Conservation (phyloP, 1,140 invertebrate species). For the Drosophila gunungcola region DNA sequence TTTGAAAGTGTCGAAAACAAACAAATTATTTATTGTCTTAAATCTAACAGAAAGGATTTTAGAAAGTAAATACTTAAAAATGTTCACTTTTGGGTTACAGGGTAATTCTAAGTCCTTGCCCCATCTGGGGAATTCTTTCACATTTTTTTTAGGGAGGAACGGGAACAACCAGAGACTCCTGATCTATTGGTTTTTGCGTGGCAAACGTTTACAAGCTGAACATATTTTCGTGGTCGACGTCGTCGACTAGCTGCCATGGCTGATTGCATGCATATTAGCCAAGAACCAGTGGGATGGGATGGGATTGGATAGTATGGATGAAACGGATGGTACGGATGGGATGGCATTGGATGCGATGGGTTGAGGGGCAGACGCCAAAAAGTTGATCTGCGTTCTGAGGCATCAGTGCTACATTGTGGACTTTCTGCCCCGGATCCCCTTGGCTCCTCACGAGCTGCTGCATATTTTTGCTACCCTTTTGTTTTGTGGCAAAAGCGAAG, state of each 20-base stretch:
- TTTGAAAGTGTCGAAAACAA: neutral
- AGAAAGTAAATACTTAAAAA: neutral
- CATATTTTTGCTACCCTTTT: conserved; percentile 71
- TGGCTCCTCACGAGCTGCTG: conserved; percentile 21
- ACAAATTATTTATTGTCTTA: neutral
- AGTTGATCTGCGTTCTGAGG: conserved; percentile 71
- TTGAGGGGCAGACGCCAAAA: conserved; percentile 42
- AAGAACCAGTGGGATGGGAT: conserved; percentile 36
- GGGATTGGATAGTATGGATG: neutral
- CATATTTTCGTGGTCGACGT: conserved; percentile 68
- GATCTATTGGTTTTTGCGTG: conserved; percentile 79
- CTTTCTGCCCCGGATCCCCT: neutral
- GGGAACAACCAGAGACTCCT: conserved; percentile 44
- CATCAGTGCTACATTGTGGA: conserved; percentile 4
- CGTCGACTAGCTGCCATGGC: conserved; percentile 43
- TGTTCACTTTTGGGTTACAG: too few species aligned
- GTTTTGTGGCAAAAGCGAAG: conserved; percentile 57
- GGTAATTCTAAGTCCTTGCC: neutral
- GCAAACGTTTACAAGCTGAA: conserved; percentile 69
- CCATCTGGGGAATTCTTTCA: neutral
- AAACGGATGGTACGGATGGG: neutral
- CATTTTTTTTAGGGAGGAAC: conserved; percentile 31
- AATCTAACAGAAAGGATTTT: neutral
- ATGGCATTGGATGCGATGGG: too few species aligned
- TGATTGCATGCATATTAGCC: conserved; percentile 79